Evolutionary conservation across 2,113 vertebrate species (phyloP), one percentile per base, ranked within the genome.

Genomic region (Hymenochirus boettgeri): DNA sequence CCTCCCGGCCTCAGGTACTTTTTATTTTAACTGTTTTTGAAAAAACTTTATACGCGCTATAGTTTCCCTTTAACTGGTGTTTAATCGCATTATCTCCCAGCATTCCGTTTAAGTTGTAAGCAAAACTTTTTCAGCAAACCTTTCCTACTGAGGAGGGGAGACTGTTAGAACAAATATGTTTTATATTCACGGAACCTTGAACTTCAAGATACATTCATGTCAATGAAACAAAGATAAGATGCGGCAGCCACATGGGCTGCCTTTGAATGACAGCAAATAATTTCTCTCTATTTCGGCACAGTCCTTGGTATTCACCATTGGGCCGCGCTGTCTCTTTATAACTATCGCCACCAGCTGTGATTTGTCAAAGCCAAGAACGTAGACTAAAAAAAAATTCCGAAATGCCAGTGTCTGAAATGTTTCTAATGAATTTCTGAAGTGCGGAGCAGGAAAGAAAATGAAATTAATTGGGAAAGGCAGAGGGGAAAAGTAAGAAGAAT

Each of bases 261-360:
- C 22, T 54, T 19, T 57, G 54, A 65, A 54, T 65, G 63, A 65
- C 48, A 54, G 57, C 39, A 57, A 65, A 65, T 65, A 47, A 65
- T 50, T 65, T 57, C 52, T 48, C 37, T 29, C 23, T 51, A 45
- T 51, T 65, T 57, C 25, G 26, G 57, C 22, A 23, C 53, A 65
- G 27, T 57, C 27, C 45, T 65, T 35, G 19, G 54, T 65, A 65
- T 65, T 65, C 45, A 65, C 57, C 42, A 50, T 65, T 29, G 54
- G 42, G 39, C 47, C 21, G 45, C 25, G 57, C 25, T 57, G 24
- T 57, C 42, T 57, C 45, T 48, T 57, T 35, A 37, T 39, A 57
- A 27, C 45, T 29, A 48, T 57, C 50, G 47, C 63, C 47, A 54
- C 57, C 63, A 65, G 63, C 27, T 11, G 45, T 57, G 63, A 65